Base-by-base conservation (phyloP, 2,888 invertebrate species). In the Dryococelus australis region DNA sequence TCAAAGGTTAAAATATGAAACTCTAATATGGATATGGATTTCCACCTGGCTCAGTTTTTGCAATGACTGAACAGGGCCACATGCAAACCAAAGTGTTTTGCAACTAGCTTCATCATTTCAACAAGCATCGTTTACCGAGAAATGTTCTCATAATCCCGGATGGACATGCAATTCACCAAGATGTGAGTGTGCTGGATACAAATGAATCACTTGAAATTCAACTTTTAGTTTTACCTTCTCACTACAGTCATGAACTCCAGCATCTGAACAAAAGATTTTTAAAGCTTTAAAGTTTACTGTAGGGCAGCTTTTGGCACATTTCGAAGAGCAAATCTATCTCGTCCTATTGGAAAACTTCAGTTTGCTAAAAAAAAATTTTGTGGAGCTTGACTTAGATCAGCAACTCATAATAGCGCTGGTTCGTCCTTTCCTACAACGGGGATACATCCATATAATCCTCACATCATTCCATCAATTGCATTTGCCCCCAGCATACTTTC, bases 401-500 rank as follows among this genome's bases (percentile, higher is more conserved):
- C 65, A 13, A 65, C 65, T 65, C 65, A 9, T 16, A 9, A 65
- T 16, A 65, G 16, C 16, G 24, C 65, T 65, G 65, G 8, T 20
- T 65, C 65, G 10, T 0, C 83, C 10, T 83, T 83, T 28, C 83
- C 13, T 28, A 27, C 83, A 28, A 83, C 28, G 16, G 83, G 28
- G 24, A 83, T 83, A 27, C 83, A 83, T 0, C 28, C 83, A 24
- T 83, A 26, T 4, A 83, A 83, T 27, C 83, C 28, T 1, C 6
- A 0, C 24, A 27, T 27, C 24, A 83, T 83, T 83, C 28, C 83
- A 83, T 10, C 28, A n/a, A n/a, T n/a, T n/a, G n/a, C n/a, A n/a
- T n/a, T n/a, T n/a, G n/a, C n/a, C n/a, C 27, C 83, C 9, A 83
- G 83, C 2, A 83, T 27, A 83, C 83, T 83, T 8, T 83, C 83